These are phyloP conservation scores for Empis stercorea DNA, from an alignment of 2,888 invertebrate species.

Conservation along the genomic window DNA sequence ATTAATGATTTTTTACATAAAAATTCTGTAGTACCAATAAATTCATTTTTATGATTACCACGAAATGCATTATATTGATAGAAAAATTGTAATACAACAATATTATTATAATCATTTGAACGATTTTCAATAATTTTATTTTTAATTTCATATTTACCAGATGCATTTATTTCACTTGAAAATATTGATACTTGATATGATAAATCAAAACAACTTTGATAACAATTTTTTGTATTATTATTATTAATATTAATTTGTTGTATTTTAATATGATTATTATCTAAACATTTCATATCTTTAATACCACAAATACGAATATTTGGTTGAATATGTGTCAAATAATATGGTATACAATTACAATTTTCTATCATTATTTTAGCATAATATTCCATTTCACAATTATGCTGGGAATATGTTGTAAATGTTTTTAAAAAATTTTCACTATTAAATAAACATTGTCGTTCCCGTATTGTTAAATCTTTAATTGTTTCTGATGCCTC, in stretches of 20 bases:
- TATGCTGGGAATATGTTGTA: neutral
- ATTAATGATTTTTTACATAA: slow-evolving; percentile 46
- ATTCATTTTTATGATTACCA: slow-evolving; percentile 59
- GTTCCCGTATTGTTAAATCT: neutral
- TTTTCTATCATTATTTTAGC: neutral
- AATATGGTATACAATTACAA: neutral
- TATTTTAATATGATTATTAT: neutral
- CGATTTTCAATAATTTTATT: slow-evolving; percentile 15
- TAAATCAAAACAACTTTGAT: slow-evolving; percentile 66
- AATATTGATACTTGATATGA: slow-evolving; percentile 50
- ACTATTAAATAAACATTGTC: neutral
- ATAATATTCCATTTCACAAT: neutral
- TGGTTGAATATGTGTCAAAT: neutral
- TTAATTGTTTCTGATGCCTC: slow-evolving; percentile 36
- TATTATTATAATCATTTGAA: slow-evolving; percentile 37
- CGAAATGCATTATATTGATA: slow-evolving; percentile 58
- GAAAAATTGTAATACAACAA: slow-evolving; percentile 54
- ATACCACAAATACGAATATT: neutral
- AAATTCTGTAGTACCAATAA: slow-evolving; percentile 73
- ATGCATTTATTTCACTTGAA: slow-evolving; percentile 42
- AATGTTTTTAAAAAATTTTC: neutral
- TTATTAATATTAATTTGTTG: neutral
- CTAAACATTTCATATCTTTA: neutral
- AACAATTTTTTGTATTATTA: slow-evolving; percentile 38
- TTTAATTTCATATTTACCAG: slow-evolving; percentile 28